Base-by-base conservation (phyloP, 2,888 invertebrate genomes). In the Andrena haemorrhoa region DNA sequence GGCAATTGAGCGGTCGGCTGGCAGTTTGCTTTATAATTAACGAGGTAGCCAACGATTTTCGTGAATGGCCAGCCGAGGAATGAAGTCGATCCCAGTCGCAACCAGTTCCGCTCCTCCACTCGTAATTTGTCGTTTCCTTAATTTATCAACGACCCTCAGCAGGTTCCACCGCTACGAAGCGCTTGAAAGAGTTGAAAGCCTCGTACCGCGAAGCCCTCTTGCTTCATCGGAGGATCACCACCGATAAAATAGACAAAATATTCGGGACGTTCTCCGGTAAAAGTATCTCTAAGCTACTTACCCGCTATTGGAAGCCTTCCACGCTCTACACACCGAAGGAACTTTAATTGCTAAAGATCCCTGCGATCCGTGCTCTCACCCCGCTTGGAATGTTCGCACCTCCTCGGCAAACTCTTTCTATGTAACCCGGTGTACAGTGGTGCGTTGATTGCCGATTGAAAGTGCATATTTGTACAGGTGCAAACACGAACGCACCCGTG, bases 381-480 rank as follows among this genome's bases (percentile, higher is more conserved):
- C 64, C 2, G 23, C 7, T 6, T 5, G 20, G n/a, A 71, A 33
- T 10, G 12, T 26, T 23, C 56, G 56, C 56, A 20, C 56, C 56
- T 23, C 56, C 26, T 26, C 10, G 23, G 23, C 23, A 23, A 23
- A 56, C 26, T 29, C n/a, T 72, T 74, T 60, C 66, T 5, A 8
- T 58, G 41, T 26, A 41, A 12, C 2, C 23, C 6, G 0, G 26
- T 10, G 60, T 23, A 10, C 33, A 12, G 33, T 47, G 68, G 58
- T 70, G 41, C 80, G 69, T 23, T 75, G 70, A 81, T 81, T 66
- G 83, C 53, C 69, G 83, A 84, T 83, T 74, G 84, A 83, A 76
- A 60, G 79, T 33, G 72, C 65, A 73, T 83, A 76, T 73, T 79
- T 83, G 83, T 60, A 75, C 75, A 75, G 69, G 69, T 69, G 80